A percentile compares a stretch with the other conserved stretches of the same genome.
Conservation (phyloP, 1,140 invertebrate species). For the Scylla paramamosain region DNA sequence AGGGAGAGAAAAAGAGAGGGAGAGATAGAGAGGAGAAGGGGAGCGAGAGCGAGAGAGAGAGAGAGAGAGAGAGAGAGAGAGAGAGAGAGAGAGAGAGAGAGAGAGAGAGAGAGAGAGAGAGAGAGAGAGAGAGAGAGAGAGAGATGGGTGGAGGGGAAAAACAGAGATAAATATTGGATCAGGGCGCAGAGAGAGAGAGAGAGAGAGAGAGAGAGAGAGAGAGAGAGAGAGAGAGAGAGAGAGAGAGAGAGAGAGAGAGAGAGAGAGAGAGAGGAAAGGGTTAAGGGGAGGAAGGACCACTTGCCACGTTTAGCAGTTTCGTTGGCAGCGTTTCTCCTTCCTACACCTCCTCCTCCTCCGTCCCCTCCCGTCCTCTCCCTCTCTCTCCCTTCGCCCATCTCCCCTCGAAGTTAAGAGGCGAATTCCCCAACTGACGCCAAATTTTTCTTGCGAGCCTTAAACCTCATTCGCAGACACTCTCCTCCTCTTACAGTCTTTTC, state of each 20-base stretch:
- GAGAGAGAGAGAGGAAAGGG: neutral
- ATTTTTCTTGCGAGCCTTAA: constrained; percentile 1
- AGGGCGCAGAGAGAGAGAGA: neutral
- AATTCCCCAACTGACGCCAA: neutral
- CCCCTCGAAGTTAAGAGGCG: neutral
- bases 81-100: no score
- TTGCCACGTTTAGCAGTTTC: neutral
- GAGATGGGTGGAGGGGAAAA: no score
- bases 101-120: neutral
- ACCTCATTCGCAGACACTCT: constrained; percentile 1
- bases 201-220: no score
- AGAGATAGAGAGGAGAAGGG: no score
- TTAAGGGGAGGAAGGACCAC: neutral
- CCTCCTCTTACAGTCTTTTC: neutral
- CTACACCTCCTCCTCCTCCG: neutral
- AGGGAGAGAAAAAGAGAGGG: no score
- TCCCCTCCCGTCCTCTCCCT: neutral
- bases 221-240: neutral
- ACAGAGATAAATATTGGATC: neutral
- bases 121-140: neutral
- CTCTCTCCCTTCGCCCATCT: neutral
- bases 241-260: constrained; percentile 16
- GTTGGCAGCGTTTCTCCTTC: neutral
- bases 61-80: no score
- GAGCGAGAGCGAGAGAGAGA: neutral